A percentile compares a stretch with the other conserved stretches of the same genome.
phyloP scores from a whole-genome alignment of 2,113 vertebrate genomes.

The Eleginops maclovinus region DNA sequence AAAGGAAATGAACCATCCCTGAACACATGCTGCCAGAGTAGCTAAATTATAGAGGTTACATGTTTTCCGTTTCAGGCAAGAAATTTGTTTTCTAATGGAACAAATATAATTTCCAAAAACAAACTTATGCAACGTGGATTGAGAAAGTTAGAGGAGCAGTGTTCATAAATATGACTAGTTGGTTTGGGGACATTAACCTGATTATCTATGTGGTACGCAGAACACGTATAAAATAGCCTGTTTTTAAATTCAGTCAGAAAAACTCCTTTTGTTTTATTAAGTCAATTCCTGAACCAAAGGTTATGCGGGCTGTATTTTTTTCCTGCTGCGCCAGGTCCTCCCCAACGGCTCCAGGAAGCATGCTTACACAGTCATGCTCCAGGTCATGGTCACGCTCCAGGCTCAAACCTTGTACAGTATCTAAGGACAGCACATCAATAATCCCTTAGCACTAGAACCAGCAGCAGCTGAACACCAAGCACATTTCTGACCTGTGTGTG shows the following conservation, averaged over 20 bases:
- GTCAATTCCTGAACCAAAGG: slow-evolving; percentile 5
- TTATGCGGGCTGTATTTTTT: neutral
- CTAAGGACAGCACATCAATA: slow-evolving; percentile 9
- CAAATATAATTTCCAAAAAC: neutral
- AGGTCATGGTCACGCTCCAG: slow-evolving; percentile 11
- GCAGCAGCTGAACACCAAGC: neutral
- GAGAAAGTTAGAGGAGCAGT: neutral
- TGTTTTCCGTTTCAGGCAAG: too few relatives aligned
- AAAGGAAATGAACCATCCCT: neutral
- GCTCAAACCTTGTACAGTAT: slow-evolving; percentile 11
- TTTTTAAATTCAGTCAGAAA: too few relatives aligned
- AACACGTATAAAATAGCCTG: too few relatives aligned
- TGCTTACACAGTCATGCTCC: slow-evolving; percentile 20
- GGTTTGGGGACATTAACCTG: slow-evolving; percentile 4
- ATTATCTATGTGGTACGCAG: too few relatives aligned
- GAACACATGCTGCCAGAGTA: neutral
- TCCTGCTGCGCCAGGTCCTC: slow-evolving; percentile 1
- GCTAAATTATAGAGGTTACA: neutral
- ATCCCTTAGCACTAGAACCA: slow-evolving; percentile 6
- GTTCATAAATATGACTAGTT: neutral
- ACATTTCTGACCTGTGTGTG: neutral
- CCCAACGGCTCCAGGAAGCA: slow-evolving; percentile 6
- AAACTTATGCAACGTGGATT: neutral
- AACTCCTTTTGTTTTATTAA: neutral
- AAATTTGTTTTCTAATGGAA: neutral